A percentile compares a stretch with the other conserved stretches of the same genome.
phyloP scores from a whole-genome alignment of 2,888 invertebrate species.

The Portevinia maculata region DNA sequence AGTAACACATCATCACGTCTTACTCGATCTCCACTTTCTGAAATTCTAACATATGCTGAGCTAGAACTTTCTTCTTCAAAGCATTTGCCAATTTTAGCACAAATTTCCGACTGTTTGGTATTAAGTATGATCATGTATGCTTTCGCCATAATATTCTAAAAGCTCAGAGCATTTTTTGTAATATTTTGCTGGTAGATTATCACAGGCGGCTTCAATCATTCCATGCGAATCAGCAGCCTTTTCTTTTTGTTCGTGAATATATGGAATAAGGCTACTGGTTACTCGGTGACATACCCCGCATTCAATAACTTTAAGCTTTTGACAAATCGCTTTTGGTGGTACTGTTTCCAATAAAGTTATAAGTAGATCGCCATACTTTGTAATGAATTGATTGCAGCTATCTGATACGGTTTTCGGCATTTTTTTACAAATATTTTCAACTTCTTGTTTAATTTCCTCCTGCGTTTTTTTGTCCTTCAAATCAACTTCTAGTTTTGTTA shows the following conservation, averaged over 20 bases:
- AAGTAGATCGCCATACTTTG: constrained; percentile 88
- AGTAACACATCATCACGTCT: constrained; percentile 76
- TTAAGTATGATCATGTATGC: constrained; percentile 86
- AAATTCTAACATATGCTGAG: constrained; percentile 79
- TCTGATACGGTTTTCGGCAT: constrained; percentile 87
- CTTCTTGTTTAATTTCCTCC: constrained; percentile 88
- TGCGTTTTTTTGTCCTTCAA: constrained; percentile 89
- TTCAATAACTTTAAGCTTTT: constrained; percentile 87
- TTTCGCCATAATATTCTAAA: constrained; percentile 88
- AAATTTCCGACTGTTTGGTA: constrained; percentile 85
- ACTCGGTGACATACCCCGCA: constrained; percentile 92
- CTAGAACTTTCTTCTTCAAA: constrained; percentile 83
- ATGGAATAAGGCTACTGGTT: constrained; percentile 87
- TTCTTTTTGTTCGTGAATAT: constrained; percentile 77
- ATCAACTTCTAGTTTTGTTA: constrained; percentile 89
- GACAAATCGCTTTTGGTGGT: constrained; percentile 88
- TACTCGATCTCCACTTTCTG: constrained; percentile 55
- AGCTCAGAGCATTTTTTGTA: constrained; percentile 86
- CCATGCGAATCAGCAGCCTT: constrained; percentile 84
- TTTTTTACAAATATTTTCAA: constrained; percentile 88
- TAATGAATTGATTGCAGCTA: constrained; percentile 89
- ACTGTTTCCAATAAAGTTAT: constrained; percentile 87
- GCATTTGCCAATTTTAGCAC: constrained; percentile 88
- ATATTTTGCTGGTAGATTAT: constrained; percentile 87
- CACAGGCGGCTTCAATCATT: constrained; percentile 89